Conservation (phyloP, 2,888 invertebrate species). For the Hypena proboscidalis region DNA sequence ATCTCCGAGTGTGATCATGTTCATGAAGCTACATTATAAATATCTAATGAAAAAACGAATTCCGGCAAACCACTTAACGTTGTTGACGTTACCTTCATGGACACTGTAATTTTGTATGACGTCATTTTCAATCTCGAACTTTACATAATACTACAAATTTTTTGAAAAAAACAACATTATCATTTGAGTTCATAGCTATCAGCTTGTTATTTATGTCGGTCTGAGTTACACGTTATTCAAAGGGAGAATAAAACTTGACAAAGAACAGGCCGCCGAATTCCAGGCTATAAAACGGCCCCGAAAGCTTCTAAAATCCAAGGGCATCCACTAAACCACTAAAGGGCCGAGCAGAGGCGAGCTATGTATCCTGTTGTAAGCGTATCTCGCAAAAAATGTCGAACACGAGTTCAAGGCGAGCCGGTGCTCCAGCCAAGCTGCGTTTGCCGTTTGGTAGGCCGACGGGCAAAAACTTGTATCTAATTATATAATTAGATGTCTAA, state of each 20-base stretch:
- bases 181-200: no score
- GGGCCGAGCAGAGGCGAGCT: conserved; percentile 57
- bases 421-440: conserved; percentile 60
- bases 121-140: conserved; percentile 5
- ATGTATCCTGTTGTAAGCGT: conserved; percentile 76
- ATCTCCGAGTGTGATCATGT: conserved; percentile 47
- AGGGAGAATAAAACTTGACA: conserved; percentile 33
- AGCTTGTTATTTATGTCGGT: conserved; percentile 5
- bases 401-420: conserved; percentile 81
- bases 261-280: conserved; percentile 32
- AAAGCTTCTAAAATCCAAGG: conserved; percentile 62
- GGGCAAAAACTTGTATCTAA: conserved; percentile 16
- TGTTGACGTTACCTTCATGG: conserved; percentile 1
- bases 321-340: conserved; percentile 66
- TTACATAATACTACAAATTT: no score
- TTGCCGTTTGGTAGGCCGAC: conserved; percentile 27
- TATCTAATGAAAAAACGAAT: conserved; percentile 30
- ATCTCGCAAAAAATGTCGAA: conserved; percentile 78
- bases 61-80: conserved; percentile 16
- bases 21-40: conserved; percentile 37
- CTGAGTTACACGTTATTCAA: conserved; percentile 15
- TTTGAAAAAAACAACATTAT: no score
- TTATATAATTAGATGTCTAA: conserved; percentile 12
- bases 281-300: conserved; percentile 37
- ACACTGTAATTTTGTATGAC: conserved; percentile 4